Evolutionary conservation across 1,140 invertebrate species (phyloP), one percentile per base, ranked within the genome.

Genomic region (Manduca sexta): DNA sequence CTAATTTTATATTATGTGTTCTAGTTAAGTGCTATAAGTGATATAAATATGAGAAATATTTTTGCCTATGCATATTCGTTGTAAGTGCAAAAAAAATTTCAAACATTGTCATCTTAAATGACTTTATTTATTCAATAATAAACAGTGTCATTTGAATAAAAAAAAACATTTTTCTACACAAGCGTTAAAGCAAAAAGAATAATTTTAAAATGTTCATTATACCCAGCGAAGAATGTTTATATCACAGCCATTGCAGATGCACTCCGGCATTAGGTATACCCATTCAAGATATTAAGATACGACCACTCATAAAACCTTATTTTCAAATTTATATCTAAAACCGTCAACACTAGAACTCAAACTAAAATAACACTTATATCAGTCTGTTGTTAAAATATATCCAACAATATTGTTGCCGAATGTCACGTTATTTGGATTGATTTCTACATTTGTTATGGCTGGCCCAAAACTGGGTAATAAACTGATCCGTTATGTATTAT

Each of bases 161-260:
- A 26, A 26, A 5, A 5, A 1, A 26, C 4, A 1, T 5, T 26
- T 0, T 26, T 0, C 4, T 26, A 26, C 4, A 8, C 8, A 26
- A 26, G 21, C 21, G 8, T 26, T 5, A 26, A 26, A 26, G 21
- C 21, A 26, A 26, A 26, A 26, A n/a, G n/a, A n/a, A 26, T 26
- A 26, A 5, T 26, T 26, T 26, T 8, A 26, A 26, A 26, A 5
- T 5, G 21, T 26, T 26, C 21, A 26, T 63, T 63, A 70, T 79
- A 82, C 75, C 75, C 74, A 81, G 66, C 59, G 69, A 64, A 62
- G 71, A 60, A 72, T 60, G 57, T 75, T 74, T 72, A 75, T 54
- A 74, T 79, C 75, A 79, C 75, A 82, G 69, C 74, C 72, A 68
- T 72, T 66, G 65, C 73, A 77, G 60, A 77, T 74, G 64, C 69